Conservation (phyloP, 2,888 invertebrate genomes). For the Drosophila emarginata region DNA sequence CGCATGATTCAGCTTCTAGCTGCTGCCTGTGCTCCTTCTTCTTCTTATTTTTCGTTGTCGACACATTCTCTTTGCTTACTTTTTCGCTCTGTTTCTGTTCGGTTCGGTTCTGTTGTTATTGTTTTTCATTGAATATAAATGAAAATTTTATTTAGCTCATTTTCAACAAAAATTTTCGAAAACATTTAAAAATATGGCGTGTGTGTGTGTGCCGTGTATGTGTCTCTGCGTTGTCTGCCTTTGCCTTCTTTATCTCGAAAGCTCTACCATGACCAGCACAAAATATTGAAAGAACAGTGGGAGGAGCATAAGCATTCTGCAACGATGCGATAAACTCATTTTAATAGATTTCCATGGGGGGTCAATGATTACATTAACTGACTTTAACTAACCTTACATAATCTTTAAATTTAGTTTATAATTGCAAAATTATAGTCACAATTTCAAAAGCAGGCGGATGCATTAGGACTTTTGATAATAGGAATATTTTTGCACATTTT, state of each 20-base stretch:
- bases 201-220: slow-evolving; percentile 19
- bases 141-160: slow-evolving; percentile 43
- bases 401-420: too few relatives aligned
- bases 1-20: slow-evolving; percentile 64
- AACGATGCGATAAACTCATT: neutral
- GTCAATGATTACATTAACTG: neutral
- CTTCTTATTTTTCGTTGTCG: slow-evolving; percentile 9
- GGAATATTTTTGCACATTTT: too few relatives aligned
- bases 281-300: slow-evolving; percentile 55
- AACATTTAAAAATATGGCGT: slow-evolving; percentile 44
- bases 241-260: slow-evolving; percentile 45
- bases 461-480: too few relatives aligned
- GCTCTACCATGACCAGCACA: slow-evolving; percentile 72
- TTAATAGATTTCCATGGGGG: neutral
- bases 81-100: neutral
- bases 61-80: neutral
- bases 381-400: neutral
- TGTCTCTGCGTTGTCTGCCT: slow-evolving; percentile 39
- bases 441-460: too few relatives aligned
- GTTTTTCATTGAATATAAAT: slow-evolving; percentile 12
- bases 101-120: slow-evolving; percentile 63
- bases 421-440: too few relatives aligned
- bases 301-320: neutral
- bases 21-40: slow-evolving; percentile 33
- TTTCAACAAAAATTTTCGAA: slow-evolving; percentile 28